Conservation (phyloP, 2,888 invertebrate species). For the Cryptocephalus moraei region DNA sequence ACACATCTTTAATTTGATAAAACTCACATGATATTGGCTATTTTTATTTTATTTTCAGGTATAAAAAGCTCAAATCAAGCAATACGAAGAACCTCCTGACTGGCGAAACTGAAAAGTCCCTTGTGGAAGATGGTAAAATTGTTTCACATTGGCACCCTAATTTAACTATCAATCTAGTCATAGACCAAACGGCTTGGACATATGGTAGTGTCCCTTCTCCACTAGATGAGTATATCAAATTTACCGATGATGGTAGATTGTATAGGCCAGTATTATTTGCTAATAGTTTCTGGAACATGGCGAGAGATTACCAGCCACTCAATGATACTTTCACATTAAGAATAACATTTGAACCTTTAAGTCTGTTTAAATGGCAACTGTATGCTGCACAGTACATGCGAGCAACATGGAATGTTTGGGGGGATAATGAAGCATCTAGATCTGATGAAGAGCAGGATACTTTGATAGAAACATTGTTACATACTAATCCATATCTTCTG, state of each 20-base stretch:
- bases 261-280: conserved; percentile 92
- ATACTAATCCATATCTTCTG: conserved; percentile 92
- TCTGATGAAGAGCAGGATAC: conserved; percentile 83
- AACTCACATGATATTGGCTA: no score
- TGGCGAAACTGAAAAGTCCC: conserved; percentile 72
- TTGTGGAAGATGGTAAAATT: conserved; percentile 78
- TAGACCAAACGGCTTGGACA: conserved; percentile 93
- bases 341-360: conserved; percentile 79
- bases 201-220: conserved; percentile 85
- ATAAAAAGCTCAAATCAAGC: conserved; percentile 74
- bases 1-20: no score
- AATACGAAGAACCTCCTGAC: conserved; percentile 92
- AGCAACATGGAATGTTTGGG: conserved; percentile 60
- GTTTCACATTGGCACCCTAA: conserved; percentile 99
- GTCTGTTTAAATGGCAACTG: conserved; percentile 96
- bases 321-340: conserved; percentile 65
- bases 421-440: conserved; percentile 61
- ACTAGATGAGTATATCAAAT: conserved; percentile 84
- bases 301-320: conserved; percentile 85
- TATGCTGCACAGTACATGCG: conserved; percentile 95
- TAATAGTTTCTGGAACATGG: conserved; percentile 99
- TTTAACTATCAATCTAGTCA: conserved; percentile 87
- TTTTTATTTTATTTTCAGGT: conserved; percentile 40
- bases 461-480: conserved; percentile 86
- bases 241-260: conserved; percentile 71